Conservation (phyloP, 2,113 vertebrate species). For the Pterocles burchelli region DNA sequence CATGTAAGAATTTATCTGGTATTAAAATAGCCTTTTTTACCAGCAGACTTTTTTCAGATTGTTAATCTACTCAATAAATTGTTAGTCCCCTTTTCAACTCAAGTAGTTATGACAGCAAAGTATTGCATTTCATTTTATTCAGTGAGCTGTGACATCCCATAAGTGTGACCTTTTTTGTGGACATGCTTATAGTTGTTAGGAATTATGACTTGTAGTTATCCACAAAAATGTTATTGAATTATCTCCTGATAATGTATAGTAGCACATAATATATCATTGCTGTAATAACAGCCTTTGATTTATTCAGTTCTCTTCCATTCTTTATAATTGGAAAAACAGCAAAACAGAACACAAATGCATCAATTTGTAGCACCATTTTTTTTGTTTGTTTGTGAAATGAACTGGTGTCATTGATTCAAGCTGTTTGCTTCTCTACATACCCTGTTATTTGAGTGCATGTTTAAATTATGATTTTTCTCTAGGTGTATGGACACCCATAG, state of each 20-base stretch:
- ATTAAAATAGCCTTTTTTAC: background rate
- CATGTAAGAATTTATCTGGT: background rate
- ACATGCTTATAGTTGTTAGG: background rate
- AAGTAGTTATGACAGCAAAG: background rate
- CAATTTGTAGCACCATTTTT: background rate
- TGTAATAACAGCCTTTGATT: slow-evolving; percentile 29
- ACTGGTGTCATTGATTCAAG: background rate
- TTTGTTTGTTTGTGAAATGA: background rate
- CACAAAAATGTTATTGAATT: slow-evolving; percentile 15
- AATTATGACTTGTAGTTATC: slow-evolving; percentile 8
- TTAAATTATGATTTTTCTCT: slow-evolving; percentile 2
- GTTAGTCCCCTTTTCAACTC: background rate
- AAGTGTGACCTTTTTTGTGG: slow-evolving; percentile 18
- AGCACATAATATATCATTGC: background rate
- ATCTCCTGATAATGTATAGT: slow-evolving; percentile 5
- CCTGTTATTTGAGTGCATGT: background rate
- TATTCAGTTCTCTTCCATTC: background rate
- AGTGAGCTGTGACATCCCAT: background rate
- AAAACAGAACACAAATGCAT: slow-evolving; percentile 18
- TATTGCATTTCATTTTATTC: slow-evolving; percentile 5
- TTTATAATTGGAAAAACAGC: background rate
- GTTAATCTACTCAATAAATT: background rate
- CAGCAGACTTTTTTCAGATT: background rate
- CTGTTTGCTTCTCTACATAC: background rate
- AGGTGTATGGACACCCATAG: background rate